Percentiles rank a stretch among this genome's conserved stretches.
phyloP scores from a whole-genome alignment of 2,888 invertebrate species.

The Macaria liturata region DNA sequence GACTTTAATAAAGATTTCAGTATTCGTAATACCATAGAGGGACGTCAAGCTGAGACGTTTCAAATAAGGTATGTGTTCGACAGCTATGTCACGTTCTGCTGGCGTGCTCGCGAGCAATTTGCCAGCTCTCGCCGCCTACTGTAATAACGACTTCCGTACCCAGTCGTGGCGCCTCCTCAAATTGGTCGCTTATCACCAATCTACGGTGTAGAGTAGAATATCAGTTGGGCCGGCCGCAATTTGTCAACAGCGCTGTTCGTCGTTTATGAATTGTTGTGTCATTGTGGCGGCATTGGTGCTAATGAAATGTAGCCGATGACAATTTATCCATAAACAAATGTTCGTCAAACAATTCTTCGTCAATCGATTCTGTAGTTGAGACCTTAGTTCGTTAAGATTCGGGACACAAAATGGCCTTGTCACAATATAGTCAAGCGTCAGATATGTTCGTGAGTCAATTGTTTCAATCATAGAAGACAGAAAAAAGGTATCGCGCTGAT shows the following conservation, averaged over 20 bases:
- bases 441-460: no score
- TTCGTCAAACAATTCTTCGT: no score
- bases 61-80: constrained; percentile 80
- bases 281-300: constrained; percentile 7
- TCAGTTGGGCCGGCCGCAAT: constrained; percentile 73
- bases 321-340: no score
- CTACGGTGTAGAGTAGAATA: constrained; percentile 76
- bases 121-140: constrained; percentile 78
- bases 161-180: constrained; percentile 81
- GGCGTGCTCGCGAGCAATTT: constrained; percentile 81
- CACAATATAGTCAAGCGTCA: no score
- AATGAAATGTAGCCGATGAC: constrained; percentile 4
- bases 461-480: no score
- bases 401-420: no score
- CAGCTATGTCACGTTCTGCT: constrained; percentile 81
- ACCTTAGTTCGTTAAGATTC: no score
- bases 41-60: constrained; percentile 74
- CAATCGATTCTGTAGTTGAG: no score
- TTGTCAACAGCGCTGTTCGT: constrained; percentile 71
- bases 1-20: constrained; percentile 44
- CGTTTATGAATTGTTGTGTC: constrained; percentile 33
- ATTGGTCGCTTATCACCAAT: constrained; percentile 83
- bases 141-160: constrained; percentile 83
- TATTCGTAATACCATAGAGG: constrained; percentile 60
- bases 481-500: no score